phyloP scores from a whole-genome alignment of 2,113 vertebrate species.

The Atlantisia rogersi region DNA sequence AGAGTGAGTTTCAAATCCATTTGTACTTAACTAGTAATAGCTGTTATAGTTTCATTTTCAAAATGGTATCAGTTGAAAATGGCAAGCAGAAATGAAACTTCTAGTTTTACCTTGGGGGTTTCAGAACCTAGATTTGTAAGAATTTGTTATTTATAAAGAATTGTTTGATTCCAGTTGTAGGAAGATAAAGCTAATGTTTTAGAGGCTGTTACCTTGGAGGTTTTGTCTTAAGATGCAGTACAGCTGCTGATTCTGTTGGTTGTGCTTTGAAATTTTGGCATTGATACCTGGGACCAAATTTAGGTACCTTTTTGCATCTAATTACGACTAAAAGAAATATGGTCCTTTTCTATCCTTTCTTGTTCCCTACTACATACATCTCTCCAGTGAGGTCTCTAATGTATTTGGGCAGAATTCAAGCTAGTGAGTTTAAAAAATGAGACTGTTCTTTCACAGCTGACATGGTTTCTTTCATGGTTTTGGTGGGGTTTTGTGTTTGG shows the following conservation, averaged over 20 bases:
- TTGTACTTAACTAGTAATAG: background rate
- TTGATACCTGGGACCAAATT: background rate
- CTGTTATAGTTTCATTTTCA: background rate
- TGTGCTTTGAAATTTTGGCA: slow-evolving; percentile 2
- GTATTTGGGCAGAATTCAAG: background rate
- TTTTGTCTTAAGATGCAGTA: background rate
- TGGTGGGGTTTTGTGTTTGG: background rate
- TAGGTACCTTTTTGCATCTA: background rate
- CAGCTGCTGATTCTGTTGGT: background rate
- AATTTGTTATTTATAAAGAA: background rate
- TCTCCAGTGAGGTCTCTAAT: background rate
- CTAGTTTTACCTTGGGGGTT: background rate
- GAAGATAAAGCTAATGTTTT: background rate
- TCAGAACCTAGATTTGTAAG: background rate
- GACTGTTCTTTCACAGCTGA: background rate
- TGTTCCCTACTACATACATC: background rate
- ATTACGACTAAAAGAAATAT: background rate
- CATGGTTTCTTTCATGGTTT: background rate
- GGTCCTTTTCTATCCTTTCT: background rate
- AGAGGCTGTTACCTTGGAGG: background rate
- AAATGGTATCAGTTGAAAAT: background rate
- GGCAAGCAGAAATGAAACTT: background rate
- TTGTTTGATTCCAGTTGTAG: background rate
- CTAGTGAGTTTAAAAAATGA: background rate
- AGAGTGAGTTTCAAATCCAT: background rate